Evolutionary conservation across 2,888 invertebrate genomes (phyloP).

Genomic region (Stenchaetothrips biformis): DNA sequence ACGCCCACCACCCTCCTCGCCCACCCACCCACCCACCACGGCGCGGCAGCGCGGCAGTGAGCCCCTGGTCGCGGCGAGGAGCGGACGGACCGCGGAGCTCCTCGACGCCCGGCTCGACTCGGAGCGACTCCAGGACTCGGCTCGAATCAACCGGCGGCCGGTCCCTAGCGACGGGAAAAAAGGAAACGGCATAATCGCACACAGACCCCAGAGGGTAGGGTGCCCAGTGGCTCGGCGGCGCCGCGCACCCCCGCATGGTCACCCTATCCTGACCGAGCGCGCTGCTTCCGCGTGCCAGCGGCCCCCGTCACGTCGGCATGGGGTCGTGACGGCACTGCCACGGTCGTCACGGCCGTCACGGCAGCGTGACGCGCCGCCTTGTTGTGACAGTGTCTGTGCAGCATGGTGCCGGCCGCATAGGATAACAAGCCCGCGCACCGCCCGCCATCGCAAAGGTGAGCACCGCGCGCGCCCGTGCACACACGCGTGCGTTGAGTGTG

Average conservation of each 20-base stretch:
- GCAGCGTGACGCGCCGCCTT: not conserved
- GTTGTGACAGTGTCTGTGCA: not conserved
- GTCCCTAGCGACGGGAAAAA: too few relatives aligned
- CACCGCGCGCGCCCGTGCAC: not conserved
- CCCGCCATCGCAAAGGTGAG: not conserved
- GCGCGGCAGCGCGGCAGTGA: not conserved
- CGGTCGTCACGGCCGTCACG: not conserved
- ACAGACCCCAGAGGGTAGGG: too few relatives aligned
- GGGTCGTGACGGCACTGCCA: not conserved
- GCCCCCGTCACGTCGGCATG: not conserved
- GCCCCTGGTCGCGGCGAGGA: constrained; percentile 1
- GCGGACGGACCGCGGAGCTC: not conserved
- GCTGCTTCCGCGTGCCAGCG: not conserved
- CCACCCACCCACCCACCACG: not conserved
- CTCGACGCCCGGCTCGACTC: not conserved
- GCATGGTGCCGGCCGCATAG: too few relatives aligned
- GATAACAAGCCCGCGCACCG: not conserved
- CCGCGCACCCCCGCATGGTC: too few relatives aligned
- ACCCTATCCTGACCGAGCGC: too few relatives aligned
- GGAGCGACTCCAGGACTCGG: not conserved
- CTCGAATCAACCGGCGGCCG: not conserved
- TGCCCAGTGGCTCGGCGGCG: too few relatives aligned
- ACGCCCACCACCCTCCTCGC: constrained; percentile 4
- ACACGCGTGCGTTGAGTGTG: not conserved
- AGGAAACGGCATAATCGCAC: too few relatives aligned